Evolutionary conservation across 2,797 vertebrate species (phyloP), one percentile per base, ranked within the genome.

Genomic region (Diceros bicornis): DNA sequence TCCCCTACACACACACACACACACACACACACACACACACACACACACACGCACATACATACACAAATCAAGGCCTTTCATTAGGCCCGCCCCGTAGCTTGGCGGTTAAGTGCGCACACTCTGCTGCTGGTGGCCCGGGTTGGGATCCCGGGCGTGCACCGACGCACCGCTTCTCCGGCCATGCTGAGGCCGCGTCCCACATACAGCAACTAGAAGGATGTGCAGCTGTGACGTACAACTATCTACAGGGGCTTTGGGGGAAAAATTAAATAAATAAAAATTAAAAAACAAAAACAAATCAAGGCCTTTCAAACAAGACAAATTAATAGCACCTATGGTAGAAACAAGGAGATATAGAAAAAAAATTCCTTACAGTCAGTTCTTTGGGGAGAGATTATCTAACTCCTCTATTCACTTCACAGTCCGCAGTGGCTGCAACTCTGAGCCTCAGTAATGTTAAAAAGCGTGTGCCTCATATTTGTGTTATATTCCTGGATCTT

Each of bases 241-340:
- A 41, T 41, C 41, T 41, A 41, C 41, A 41, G 41, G 41, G 41
- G 41, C 41, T 41, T 41, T 41, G 41, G 41, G 41, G 41, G 41
- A 41, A 41, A 41, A 41, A 41, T 41, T 41, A 41, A 41, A 41
- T 41, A 41, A 41, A 41, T 41, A 41, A 41, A 41, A 41, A 41
- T 41, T 41, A 4, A 41, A 41, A 41, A 41, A 41, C 37, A 41
- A 41, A 41, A 41, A 41, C 41, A 47, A 59, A 62, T 13, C 44
- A n/a, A 89, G 2, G 11, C 61, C 84, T 94, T 86, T n/a, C 34
- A 87, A 84, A 92, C 16, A 91, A 86, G 17, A 55, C 72, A 32
- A 84, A 95, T 47, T 78, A 41, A 32, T 20, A 69, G 21, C 81
- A 2, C 81, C 47, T 57, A 59, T 47, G 2, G 18, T 44, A 78